A percentile compares a stretch with the other conserved stretches of the same genome.
Evolutionary conservation across 2,888 invertebrate species (phyloP).

Genomic region (Salpingus planirostris): DNA sequence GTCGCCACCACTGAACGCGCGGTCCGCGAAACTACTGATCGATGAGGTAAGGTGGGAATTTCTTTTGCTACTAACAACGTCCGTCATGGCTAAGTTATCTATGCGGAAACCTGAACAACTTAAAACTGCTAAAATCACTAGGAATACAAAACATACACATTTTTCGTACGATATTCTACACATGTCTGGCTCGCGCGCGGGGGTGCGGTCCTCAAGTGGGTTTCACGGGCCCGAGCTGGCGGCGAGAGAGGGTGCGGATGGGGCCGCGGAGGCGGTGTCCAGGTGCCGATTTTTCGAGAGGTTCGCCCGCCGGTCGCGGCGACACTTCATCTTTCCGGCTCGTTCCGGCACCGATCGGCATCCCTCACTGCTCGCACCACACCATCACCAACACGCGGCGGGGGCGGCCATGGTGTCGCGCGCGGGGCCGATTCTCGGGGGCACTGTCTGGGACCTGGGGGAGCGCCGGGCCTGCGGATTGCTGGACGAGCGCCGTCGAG

Average conservation of each 20-base stretch:
- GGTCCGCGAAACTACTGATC: conserved; percentile 8
- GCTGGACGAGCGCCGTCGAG: conserved; percentile 13
- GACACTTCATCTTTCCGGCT: conserved; percentile 35
- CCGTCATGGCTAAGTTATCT: conserved; percentile 37
- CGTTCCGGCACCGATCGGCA: conserved; percentile 19
- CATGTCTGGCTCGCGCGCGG: conserved; percentile 33
- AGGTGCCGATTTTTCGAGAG: conserved; percentile 33
- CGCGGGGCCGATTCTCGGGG: too few species aligned
- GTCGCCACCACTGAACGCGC: too few species aligned
- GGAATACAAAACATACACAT: conserved; percentile 42
- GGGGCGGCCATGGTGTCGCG: too few species aligned
- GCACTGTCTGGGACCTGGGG: not conserved
- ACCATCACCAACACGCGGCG: too few species aligned
- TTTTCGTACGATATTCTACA: conserved; percentile 41
- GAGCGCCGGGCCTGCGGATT: not conserved
- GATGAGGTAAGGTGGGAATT: conserved; percentile 17
- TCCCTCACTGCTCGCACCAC: conserved; percentile 16
- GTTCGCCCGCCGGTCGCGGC: conserved; percentile 28
- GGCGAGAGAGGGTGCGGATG: conserved; percentile 28
- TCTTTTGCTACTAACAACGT: conserved; percentile 33
- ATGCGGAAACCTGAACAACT: conserved; percentile 43
- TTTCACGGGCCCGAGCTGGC: conserved; percentile 30
- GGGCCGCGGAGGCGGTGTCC: too few species aligned
- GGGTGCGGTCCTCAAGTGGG: conserved; percentile 11
- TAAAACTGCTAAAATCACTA: conserved; percentile 40